phyloP scores from a whole-genome alignment of 2,113 vertebrate species.

The Pitta sordida region DNA sequence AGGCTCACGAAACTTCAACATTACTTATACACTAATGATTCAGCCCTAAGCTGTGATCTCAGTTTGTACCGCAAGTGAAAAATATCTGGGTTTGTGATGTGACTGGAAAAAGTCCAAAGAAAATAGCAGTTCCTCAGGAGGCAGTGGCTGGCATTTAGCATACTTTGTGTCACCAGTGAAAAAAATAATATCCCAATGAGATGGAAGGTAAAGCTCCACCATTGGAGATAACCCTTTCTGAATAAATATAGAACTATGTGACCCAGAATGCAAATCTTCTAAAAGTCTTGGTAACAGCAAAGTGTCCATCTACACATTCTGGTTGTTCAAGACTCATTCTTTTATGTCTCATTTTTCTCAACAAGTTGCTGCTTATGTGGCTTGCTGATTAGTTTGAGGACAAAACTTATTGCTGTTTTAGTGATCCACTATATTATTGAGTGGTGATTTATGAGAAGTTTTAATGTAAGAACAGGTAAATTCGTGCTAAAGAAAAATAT shows the following conservation, averaged over 20 bases:
- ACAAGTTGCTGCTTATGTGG: background rate
- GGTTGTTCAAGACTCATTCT: background rate
- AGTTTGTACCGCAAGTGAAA: background rate
- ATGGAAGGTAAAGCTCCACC: background rate
- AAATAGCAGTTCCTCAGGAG: background rate
- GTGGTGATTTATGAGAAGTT: background rate
- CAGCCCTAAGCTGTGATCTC: background rate
- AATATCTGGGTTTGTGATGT: background rate
- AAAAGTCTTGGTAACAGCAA: background rate
- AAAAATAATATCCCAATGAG: background rate
- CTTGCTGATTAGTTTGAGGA: background rate
- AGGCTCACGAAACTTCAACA: background rate
- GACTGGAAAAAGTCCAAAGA: constrained; percentile 25
- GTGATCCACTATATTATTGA: background rate
- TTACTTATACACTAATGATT: background rate
- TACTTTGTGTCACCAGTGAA: background rate
- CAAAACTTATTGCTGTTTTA: background rate
- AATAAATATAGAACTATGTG: background rate
- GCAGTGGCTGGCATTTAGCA: background rate
- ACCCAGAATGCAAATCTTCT: background rate
- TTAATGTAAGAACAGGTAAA: background rate
- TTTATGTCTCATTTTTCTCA: background rate
- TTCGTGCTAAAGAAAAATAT: background rate
- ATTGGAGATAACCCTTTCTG: background rate
- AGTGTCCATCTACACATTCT: background rate